These are phyloP conservation scores for Ceyx margarethae DNA, from an alignment of 2,113 vertebrate species.

Conservation along the genomic window DNA sequence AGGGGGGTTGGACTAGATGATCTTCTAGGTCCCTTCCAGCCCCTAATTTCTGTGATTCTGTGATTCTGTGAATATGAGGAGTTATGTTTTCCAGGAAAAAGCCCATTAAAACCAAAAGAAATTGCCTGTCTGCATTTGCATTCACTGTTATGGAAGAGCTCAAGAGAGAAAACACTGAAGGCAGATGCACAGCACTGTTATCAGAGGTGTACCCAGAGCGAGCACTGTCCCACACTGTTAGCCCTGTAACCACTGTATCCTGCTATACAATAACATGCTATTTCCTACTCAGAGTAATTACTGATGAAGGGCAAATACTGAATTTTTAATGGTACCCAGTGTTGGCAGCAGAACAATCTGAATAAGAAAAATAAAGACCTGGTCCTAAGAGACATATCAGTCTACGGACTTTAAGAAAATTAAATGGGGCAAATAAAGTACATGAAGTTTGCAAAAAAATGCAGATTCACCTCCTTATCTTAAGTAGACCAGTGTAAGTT, in stretches of 20 bases:
- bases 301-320: conserved; percentile 28
- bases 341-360: neutral
- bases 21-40: no score
- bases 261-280: neutral
- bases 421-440: conserved; percentile 3
- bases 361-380: neutral
- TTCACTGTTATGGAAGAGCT: neutral
- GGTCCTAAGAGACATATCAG: neutral
- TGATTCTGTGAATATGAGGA: no score
- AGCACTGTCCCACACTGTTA: neutral
- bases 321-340: conserved; percentile 31
- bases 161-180: neutral
- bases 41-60: no score
- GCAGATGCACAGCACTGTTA: neutral
- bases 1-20: no score
- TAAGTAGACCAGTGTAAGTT: neutral
- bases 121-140: neutral
- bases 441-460: conserved; percentile 5
- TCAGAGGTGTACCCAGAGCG: neutral
- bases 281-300: conserved; percentile 37
- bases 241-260: neutral
- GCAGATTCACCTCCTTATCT: neutral
- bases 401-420: conserved; percentile 39
- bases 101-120: conserved; percentile 20
- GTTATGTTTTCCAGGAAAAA: conserved; percentile 13